A percentile compares a stretch with the other conserved stretches of the same genome.
Conservation (phyloP, 2,888 invertebrate species). For the Actias luna region DNA sequence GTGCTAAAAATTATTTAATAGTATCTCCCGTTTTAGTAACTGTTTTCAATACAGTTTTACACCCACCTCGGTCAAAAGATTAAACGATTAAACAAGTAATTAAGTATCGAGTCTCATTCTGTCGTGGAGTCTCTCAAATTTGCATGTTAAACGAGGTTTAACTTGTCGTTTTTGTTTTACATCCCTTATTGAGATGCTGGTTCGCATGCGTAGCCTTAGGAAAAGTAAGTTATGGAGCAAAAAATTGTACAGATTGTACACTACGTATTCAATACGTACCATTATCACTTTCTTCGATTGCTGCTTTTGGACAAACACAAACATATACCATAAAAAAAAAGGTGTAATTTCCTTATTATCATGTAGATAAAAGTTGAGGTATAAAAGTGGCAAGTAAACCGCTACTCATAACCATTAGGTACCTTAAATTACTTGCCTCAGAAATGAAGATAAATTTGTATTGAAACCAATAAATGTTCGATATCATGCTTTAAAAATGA, state of each 20-base stretch:
- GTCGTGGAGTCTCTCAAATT: conserved; percentile 79
- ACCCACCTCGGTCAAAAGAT: conserved; percentile 67
- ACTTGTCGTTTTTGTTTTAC: conserved; percentile 70
- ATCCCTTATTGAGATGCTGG: conserved; percentile 73
- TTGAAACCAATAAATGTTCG: not conserved
- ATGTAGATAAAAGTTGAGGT: too few species aligned
- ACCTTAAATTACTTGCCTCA: not conserved
- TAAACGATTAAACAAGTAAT: conserved; percentile 80
- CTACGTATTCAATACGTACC: not conserved
- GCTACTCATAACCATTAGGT: too few species aligned
- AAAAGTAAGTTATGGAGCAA: conserved; percentile 9
- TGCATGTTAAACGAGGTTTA: conserved; percentile 82
- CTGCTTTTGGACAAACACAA: not conserved
- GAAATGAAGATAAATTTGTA: not conserved
- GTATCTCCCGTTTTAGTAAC: too few species aligned
- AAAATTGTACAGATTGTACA: conserved; percentile 5
- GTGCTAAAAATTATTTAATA: too few species aligned
- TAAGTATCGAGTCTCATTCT: conserved; percentile 80
- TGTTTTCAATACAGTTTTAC: too few species aligned
- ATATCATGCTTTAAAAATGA: not conserved
- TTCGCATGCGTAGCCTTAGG: conserved; percentile 62
- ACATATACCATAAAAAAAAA: too few species aligned
- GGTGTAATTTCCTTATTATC: too few species aligned
- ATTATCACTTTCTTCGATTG: not conserved
- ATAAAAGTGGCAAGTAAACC: too few species aligned